These are phyloP conservation scores for Drosophila rubida DNA, from an alignment of 2,888 invertebrate genomes.

Conservation along the genomic window DNA sequence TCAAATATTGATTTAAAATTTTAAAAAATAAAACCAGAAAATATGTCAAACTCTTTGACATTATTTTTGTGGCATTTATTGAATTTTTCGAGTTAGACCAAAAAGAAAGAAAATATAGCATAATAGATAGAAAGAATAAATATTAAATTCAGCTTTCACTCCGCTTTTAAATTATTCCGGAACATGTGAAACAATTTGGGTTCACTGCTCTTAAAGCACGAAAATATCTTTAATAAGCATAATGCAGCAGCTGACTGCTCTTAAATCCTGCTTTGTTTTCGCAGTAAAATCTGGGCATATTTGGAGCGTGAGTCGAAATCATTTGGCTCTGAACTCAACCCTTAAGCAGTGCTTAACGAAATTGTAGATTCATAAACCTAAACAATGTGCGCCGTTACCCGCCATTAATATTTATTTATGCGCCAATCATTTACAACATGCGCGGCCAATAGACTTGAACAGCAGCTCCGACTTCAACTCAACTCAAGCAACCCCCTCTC, in stretches of 20 bases:
- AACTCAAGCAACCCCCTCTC: neutral
- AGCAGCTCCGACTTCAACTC: neutral
- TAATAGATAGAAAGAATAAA: too few species aligned
- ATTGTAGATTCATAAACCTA: slow-evolving; percentile 28
- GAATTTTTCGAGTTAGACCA: neutral
- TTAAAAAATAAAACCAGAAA: neutral
- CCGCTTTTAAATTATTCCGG: too few species aligned
- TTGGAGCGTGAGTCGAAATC: neutral
- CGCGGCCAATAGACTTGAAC: slow-evolving; percentile 30
- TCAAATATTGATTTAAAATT: neutral
- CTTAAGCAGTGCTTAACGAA: slow-evolving; percentile 28
- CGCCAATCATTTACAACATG: slow-evolving; percentile 55
- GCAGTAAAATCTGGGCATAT: slow-evolving; percentile 15
- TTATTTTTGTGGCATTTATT: neutral
- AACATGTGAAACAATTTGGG: too few species aligned
- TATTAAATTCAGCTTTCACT: too few species aligned
- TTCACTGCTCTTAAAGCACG: neutral
- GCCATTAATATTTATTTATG: slow-evolving; percentile 70
- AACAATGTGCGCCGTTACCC: slow-evolving; percentile 15
- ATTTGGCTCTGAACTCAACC: slow-evolving; percentile 11
- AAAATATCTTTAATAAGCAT: neutral
- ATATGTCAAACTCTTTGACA: neutral
- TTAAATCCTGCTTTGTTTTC: slow-evolving; percentile 12
- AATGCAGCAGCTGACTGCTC: neutral
- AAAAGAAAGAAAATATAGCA: neutral